Evolutionary conservation across 2,888 invertebrate species (phyloP).

Genomic region (Quadroppia sp.): DNA sequence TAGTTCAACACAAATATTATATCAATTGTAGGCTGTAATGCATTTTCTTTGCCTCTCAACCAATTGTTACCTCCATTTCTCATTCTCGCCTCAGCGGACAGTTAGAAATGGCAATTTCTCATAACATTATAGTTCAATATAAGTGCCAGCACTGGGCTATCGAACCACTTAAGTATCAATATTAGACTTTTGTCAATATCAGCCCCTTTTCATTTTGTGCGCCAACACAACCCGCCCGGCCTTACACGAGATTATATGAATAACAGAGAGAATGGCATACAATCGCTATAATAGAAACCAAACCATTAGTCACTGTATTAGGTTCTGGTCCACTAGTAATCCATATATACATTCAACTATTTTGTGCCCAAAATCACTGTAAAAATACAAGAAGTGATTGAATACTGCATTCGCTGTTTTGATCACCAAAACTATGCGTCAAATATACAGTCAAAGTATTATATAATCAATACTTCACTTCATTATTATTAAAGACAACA

Average conservation of each 20-base stretch:
- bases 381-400: conserved; percentile 30
- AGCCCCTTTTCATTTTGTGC: conserved; percentile 3
- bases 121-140: background rate
- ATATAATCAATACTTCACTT: background rate
- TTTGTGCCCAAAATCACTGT: background rate
- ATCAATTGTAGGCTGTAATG: conserved; percentile 30
- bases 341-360: background rate
- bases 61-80: conserved; percentile 37
- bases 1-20: conserved; percentile 22
- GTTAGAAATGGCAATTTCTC: background rate
- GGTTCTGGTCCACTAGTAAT: conserved; percentile 29
- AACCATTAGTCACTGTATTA: conserved; percentile 37
- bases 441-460: background rate
- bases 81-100: conserved; percentile 35
- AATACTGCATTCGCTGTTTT: background rate
- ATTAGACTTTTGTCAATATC: conserved; percentile 31
- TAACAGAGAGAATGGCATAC: background rate
- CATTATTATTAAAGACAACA: no score
- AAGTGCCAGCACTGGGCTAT: background rate
- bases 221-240: background rate
- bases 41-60: conserved; percentile 21
- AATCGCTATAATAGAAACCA: conserved; percentile 16
- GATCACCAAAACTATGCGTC: background rate
- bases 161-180: conserved; percentile 30
- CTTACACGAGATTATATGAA: background rate